These are phyloP conservation scores for Sympetrum striolatum DNA, from an alignment of 2,888 invertebrate genomes.

Conservation along the genomic window DNA sequence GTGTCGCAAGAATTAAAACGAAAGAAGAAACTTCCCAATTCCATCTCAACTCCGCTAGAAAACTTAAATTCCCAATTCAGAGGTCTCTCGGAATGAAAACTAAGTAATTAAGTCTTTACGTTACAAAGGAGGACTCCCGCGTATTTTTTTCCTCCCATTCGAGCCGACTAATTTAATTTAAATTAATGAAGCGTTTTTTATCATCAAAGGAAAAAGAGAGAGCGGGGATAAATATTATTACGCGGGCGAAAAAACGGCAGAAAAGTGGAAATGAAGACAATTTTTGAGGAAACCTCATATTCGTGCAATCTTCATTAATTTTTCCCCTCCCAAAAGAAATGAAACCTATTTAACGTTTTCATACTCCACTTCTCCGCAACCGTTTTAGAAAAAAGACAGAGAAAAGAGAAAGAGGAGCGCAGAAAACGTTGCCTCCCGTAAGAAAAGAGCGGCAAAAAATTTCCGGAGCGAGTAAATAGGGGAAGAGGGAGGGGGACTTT, in stretches of 20 bases:
- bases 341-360: neutral
- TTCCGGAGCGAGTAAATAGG: neutral
- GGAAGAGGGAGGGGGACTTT: neutral
- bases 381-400: neutral
- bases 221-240: neutral
- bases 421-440: neutral
- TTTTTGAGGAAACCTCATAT: neutral
- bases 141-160: neutral
- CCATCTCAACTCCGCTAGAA: conserved; percentile 29
- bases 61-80: conserved; percentile 30
- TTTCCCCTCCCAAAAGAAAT: neutral
- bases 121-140: neutral
- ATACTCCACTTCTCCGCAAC: neutral
- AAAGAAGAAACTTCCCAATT: conserved; percentile 41
- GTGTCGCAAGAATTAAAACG: conserved; percentile 24
- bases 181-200: conserved; percentile 19
- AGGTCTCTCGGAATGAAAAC: conserved; percentile 35
- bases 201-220: neutral
- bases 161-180: conserved; percentile 9
- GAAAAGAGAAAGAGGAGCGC: neutral
- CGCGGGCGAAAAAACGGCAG: neutral
- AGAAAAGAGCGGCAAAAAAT: neutral
- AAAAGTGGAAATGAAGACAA: neutral
- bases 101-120: conserved; percentile 35
- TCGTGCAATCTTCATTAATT: neutral